Evolutionary conservation across 2,888 invertebrate genomes (phyloP).

Genomic region (Tenthredo mesomela): DNA sequence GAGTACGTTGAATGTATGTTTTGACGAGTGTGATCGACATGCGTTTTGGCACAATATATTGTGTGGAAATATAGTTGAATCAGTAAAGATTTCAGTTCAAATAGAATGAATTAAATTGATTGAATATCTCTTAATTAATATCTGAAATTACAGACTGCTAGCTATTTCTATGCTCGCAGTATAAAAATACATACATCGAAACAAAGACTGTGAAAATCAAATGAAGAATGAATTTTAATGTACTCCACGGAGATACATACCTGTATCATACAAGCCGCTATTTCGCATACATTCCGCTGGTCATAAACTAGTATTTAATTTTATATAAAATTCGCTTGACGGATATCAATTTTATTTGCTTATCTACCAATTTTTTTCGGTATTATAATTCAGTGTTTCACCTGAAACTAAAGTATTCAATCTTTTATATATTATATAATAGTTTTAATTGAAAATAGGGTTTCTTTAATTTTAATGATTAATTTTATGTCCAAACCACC

Average conservation of each 20-base stretch:
- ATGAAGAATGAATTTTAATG: neutral
- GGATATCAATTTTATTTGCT: neutral
- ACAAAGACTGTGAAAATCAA: conserved; percentile 28
- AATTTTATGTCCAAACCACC: neutral
- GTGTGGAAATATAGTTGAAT: neutral
- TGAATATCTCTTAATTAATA: neutral
- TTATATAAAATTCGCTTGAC: neutral
- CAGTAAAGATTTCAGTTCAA: conserved; percentile 1
- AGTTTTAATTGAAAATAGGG: neutral
- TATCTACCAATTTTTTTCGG: neutral
- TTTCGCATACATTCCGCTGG: neutral
- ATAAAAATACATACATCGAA: conserved; percentile 45
- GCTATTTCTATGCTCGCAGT: conserved; percentile 13
- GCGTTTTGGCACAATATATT: conserved; percentile 38
- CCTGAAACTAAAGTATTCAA: conserved; percentile 11
- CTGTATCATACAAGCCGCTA: neutral
- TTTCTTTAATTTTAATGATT: conserved; percentile 14
- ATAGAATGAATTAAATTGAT: neutral
- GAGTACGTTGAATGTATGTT: conserved; percentile 31
- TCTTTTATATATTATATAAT: neutral
- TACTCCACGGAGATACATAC: neutral
- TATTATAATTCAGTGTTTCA: neutral
- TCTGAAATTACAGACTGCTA: neutral
- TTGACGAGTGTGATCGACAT: conserved; percentile 32
- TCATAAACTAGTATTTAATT: neutral